Conservation (phyloP, 2,888 invertebrate genomes). For the Drosophila eohydei region DNA sequence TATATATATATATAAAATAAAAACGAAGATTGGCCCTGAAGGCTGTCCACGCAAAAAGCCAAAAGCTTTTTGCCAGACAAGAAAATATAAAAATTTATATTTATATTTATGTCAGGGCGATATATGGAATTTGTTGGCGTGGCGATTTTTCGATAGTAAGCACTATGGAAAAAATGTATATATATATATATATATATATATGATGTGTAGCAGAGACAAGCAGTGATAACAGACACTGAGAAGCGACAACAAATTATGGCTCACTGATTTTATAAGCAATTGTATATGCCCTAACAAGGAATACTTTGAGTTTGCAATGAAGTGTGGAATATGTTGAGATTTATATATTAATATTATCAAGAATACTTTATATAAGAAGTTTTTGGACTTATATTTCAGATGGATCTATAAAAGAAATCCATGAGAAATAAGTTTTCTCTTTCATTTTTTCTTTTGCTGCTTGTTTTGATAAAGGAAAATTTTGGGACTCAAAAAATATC, state of each 20-base stretch:
- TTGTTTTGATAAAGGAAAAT: too few relatives aligned
- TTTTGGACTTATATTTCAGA: too few relatives aligned
- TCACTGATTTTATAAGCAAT: constrained; percentile 65
- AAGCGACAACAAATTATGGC: constrained; percentile 71
- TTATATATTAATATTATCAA: too few relatives aligned
- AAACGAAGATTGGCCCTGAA: constrained; percentile 47
- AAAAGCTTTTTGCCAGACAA: constrained; percentile 64
- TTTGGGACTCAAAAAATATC: too few relatives aligned
- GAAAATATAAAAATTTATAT: constrained; percentile 71
- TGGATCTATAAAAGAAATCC: too few relatives aligned
- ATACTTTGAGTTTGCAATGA: background rate
- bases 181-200: background rate
- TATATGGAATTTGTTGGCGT: constrained; percentile 15
- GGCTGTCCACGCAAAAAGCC: constrained; percentile 30
- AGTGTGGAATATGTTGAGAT: background rate
- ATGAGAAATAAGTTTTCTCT: too few relatives aligned
- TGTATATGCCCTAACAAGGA: constrained; percentile 9
- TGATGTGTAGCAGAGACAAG: constrained; percentile 4
- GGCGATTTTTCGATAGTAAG: constrained; percentile 24
- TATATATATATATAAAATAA: constrained; percentile 15
- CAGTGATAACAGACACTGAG: constrained; percentile 20
- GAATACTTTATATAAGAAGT: too few relatives aligned
- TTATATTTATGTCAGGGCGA: constrained; percentile 59
- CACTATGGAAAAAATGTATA: constrained; percentile 16
- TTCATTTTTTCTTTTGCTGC: too few relatives aligned